Conservation (phyloP, 2,888 invertebrate species). For the Polyploca ridens region DNA sequence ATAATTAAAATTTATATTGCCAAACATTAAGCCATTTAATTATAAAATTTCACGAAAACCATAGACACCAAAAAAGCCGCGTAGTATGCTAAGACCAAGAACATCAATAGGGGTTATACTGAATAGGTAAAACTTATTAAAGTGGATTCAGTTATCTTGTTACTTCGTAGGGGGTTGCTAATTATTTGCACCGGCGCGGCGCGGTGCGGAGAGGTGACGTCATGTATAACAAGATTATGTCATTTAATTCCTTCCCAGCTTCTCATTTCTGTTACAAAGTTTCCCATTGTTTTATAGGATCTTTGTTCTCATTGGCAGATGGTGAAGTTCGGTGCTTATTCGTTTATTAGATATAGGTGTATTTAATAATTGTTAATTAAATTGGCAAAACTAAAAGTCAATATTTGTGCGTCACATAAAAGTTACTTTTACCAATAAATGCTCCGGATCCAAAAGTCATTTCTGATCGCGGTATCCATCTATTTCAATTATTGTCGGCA, state of each 20-base stretch:
- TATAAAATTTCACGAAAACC: too few species aligned
- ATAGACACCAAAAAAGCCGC: too few species aligned
- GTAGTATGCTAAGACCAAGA: neutral
- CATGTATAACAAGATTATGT: constrained; percentile 52
- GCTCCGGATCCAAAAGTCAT: too few species aligned
- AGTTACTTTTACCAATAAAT: too few species aligned
- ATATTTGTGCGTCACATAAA: neutral
- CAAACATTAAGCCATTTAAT: too few species aligned
- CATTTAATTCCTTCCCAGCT: constrained; percentile 42
- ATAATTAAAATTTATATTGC: too few species aligned
- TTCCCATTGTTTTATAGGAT: constrained; percentile 28
- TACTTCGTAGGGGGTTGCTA: constrained; percentile 61
- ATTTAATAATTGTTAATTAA: too few species aligned
- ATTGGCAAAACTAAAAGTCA: neutral
- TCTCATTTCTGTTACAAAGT: constrained; percentile 6
- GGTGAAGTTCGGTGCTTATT: constrained; percentile 21
- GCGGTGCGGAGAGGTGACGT: constrained; percentile 54
- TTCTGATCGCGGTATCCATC: too few species aligned
- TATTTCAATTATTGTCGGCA: too few species aligned
- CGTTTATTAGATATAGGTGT: neutral
- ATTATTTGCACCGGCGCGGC: constrained; percentile 67
- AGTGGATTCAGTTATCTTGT: constrained; percentile 68
- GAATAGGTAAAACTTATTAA: constrained; percentile 67
- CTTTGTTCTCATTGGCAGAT: constrained; percentile 25
- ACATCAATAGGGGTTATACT: constrained; percentile 38